Percentiles rank a stretch among this genome's conserved stretches.
Conservation (phyloP, 2,888 invertebrate genomes). For the Himalopsyche tibetana region DNA sequence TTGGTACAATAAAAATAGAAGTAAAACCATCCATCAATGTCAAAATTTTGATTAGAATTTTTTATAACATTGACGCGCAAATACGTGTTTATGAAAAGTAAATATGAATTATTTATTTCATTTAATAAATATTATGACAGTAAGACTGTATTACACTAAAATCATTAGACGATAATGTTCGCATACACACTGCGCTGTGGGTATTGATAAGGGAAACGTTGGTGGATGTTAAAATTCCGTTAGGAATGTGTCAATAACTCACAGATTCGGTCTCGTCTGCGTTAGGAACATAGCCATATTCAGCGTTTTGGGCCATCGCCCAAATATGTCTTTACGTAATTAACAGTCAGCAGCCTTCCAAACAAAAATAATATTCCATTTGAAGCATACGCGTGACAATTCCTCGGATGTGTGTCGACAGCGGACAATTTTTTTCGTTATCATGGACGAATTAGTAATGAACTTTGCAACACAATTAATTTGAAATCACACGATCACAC, state of each 20-base stretch:
- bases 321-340: conserved; percentile 55
- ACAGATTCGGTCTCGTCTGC: conserved; percentile 60
- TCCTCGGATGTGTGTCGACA: conserved; percentile 54
- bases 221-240: conserved; percentile 52
- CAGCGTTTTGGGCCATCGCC: conserved; percentile 62
- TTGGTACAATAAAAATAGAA: background rate
- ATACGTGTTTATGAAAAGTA: too few species aligned
- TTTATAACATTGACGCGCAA: too few species aligned
- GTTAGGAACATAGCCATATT: conserved; percentile 62
- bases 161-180: background rate
- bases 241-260: conserved; percentile 56
- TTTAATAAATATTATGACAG: too few species aligned
- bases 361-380: conserved; percentile 58
- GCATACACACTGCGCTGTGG: conserved; percentile 32
- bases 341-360: conserved; percentile 57
- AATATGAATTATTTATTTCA: too few species aligned
- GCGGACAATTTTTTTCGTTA: conserved; percentile 54
- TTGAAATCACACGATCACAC: conserved; percentile 29
- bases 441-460: conserved; percentile 58
- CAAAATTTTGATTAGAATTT: background rate
- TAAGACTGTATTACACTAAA: background rate
- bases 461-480: conserved; percentile 46
- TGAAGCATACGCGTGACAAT: conserved; percentile 61
- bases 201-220: conserved; percentile 18
- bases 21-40: conserved; percentile 1